Base-by-base conservation (phyloP, 2,797 vertebrate genomes). In the Pseudomugil tenellus region DNA sequence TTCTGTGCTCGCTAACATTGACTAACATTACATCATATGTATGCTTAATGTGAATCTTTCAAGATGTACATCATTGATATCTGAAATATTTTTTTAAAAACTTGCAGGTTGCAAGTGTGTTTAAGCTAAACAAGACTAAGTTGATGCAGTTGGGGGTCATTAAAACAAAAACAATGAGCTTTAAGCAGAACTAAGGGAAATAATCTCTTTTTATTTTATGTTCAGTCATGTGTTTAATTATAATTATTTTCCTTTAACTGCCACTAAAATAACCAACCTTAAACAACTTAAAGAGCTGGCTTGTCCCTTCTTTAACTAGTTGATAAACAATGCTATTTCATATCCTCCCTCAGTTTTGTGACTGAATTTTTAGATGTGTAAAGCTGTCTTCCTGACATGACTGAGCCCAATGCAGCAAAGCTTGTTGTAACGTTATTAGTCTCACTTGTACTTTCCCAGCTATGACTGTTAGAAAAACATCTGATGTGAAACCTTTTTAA, bases 371-470 rank as follows among this genome's bases (percentile, higher is more conserved):
- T n/a, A n/a, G n/a, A n/a, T 29, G 29, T 29, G 3, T 29, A 29
- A 6, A 29, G 29, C 6, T 29, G 29, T 29, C 25, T 70, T 35
- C 35, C 58, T 53, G 61, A 72, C 56, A 39, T 6, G 32, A 23
- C 56, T 63, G 6, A 7, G n/a, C 34, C 48, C 48, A 59, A 70
- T 23, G 41, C 43, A 69, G 49, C 37, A 76, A 63, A 32, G 7
- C 35, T 29, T 57, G 65, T 29, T 70, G 68, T 62, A 72, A 51
- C 55, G 34, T 34, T 39, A 64, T 76, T 64, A 61, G 54, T 62
- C 60, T 60, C 70, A 65, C 53, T 16, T 54, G n/a, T 56, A 43
- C 6, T 52, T 66, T 55, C 54, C 1, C 51, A 63, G 60, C 51
- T 31, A 7, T 0, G 32, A 39, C 12, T 41, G 35, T 37, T 13